Base-by-base conservation (phyloP, 2,797 vertebrate genomes). In the Enteromius fasciolatus region DNA sequence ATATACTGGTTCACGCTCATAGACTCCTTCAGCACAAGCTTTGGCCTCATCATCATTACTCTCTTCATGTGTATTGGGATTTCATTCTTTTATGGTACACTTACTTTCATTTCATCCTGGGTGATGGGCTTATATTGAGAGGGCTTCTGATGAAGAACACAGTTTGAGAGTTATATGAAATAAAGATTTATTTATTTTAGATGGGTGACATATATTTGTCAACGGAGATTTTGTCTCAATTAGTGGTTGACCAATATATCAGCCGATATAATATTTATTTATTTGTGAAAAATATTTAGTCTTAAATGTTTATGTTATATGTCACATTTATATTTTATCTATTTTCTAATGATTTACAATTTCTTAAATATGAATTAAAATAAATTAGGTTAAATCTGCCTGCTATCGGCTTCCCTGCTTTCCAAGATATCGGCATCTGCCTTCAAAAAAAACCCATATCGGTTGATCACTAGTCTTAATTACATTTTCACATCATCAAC, bases 1-100 rank as follows among this genome's bases (percentile, higher is more conserved):
- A 96, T 96, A 90, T 96, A 95, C 92, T 96, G 95, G 95, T 96
- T 96, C 91, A 96, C 95, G 44, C 94, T 96, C 88, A 95, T 96
- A 86, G 95, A 96, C 90, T 93, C 95, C 80, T 96, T 95, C 94
- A 94, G 93, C 92, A 96, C 95, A 89, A 96, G 95, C 88, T 96
- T 96, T 2, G 95, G 95, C 84, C 95, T 96, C 91, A 96, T 96
- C 93, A 95, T 96, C 93, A 95, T 96, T 92, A 91, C 95, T 84
- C 91, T 96, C 85, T 96, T 96, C 93, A 96, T 96, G 95, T 96
- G 95, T 88, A 86, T 96, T 61, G 95, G 95, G 90, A 95, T 96
- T 84, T 94, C 95, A 88, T 96, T 96, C 91, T 95, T 95, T 85
- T 96, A 96, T 87, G 95, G 95, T 96, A 92, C 39, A 80, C 48